A percentile compares a stretch with the other conserved stretches of the same genome.
phyloP scores from a whole-genome alignment of 2,888 invertebrate genomes.

The Hoplodrina blanda region DNA sequence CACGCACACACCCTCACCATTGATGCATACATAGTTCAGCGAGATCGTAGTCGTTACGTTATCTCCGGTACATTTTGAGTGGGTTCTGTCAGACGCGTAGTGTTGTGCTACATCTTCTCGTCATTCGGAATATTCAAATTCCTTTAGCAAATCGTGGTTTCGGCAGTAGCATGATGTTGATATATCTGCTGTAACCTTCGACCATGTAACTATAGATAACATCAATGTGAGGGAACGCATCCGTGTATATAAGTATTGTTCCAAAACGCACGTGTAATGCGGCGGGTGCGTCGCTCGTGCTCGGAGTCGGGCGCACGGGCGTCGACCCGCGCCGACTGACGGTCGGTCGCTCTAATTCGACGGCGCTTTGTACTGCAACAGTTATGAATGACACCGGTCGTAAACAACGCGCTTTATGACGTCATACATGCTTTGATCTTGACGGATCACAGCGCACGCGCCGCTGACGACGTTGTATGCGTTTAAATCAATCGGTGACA shows the following conservation, averaged over 20 bases:
- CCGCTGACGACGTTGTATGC: neutral
- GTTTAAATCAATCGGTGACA: constrained; percentile 33
- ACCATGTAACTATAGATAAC: too few species aligned
- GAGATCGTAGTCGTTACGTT: neutral
- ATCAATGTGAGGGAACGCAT: neutral
- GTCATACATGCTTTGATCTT: constrained; percentile 58
- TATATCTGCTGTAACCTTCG: too few species aligned
- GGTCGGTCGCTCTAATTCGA: constrained; percentile 35
- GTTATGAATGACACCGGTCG: constrained; percentile 47
- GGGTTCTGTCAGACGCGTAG: too few species aligned
- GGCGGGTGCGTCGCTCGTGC: neutral
- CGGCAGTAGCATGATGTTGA: too few species aligned
- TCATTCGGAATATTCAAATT: too few species aligned
- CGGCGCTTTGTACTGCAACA: constrained; percentile 48
- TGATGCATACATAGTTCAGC: neutral
- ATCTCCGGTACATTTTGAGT: neutral
- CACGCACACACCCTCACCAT: neutral
- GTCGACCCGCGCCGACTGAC: constrained; percentile 21
- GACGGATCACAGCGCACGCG: constrained; percentile 35
- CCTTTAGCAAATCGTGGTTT: too few species aligned
- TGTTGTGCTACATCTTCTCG: too few species aligned
- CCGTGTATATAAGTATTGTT: neutral
- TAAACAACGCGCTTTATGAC: constrained; percentile 58
- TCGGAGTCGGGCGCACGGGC: constrained; percentile 5
- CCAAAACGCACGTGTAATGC: neutral